These are phyloP conservation scores for Tetragonula clypearis DNA, from an alignment of 1,140 invertebrate genomes.

Conservation along the genomic window DNA sequence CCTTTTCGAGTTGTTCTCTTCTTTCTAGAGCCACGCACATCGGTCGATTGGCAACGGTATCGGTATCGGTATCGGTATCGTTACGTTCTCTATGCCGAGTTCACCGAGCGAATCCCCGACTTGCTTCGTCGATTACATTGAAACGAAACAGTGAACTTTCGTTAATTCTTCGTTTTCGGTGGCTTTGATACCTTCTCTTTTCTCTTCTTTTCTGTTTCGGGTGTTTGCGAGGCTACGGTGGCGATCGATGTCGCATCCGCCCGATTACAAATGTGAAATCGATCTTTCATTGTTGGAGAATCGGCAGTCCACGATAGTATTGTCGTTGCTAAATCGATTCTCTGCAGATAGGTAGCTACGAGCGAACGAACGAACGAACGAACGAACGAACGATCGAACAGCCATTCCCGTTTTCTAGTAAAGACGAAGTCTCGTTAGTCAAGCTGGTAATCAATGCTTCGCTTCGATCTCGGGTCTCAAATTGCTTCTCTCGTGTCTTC, in stretches of 20 bases:
- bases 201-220: slow-evolving; percentile 32
- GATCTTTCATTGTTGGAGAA: slow-evolving; percentile 74
- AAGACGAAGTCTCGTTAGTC: slow-evolving; percentile 77
- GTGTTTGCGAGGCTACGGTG: slow-evolving; percentile 2
- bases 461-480: slow-evolving; percentile 72
- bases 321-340: slow-evolving; percentile 71
- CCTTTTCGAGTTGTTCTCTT: background rate
- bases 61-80: no score
- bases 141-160: slow-evolving; percentile 69
- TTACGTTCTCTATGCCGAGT: background rate
- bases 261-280: slow-evolving; percentile 78
- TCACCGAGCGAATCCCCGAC: slow-evolving; percentile 20
- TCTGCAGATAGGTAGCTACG: slow-evolving; percentile 66
- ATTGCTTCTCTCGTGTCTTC: slow-evolving; percentile 58
- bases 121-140: slow-evolving; percentile 64
- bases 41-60: slow-evolving; percentile 43
- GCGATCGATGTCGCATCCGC: slow-evolving; percentile 61
- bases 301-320: slow-evolving; percentile 58
- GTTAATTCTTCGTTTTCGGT: slow-evolving; percentile 60
- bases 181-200: slow-evolving; percentile 6
- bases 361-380: slow-evolving; percentile 71
- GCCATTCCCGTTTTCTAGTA: slow-evolving; percentile 69
- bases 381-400: slow-evolving; percentile 70
- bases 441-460: slow-evolving; percentile 76
- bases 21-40: background rate